These are phyloP conservation scores for Cylloceria caligata DNA, from an alignment of 2,888 invertebrate genomes.

Conservation along the genomic window DNA sequence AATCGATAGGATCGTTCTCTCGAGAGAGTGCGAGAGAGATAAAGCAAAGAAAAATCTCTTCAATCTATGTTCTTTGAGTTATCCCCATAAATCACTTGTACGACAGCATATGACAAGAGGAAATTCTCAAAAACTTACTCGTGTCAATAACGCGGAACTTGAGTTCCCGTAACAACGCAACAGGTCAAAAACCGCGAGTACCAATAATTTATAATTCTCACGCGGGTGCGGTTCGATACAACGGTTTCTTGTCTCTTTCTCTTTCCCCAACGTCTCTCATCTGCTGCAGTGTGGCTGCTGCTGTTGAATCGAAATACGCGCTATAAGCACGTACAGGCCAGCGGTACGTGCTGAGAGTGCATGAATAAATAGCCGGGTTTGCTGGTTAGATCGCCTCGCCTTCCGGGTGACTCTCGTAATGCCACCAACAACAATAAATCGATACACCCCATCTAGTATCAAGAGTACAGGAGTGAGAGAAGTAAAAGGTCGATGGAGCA, in stretches of 20 bases:
- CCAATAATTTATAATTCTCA: conserved; percentile 65
- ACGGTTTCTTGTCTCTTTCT: conserved; percentile 39
- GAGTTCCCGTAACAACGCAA: background rate
- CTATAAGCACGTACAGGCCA: conserved; percentile 19
- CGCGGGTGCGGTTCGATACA: conserved; percentile 54
- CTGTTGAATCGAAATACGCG: conserved; percentile 54
- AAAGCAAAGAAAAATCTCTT: background rate
- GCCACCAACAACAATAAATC: conserved; percentile 71
- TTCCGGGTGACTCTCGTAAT: conserved; percentile 73
- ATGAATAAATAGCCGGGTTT: conserved; percentile 66
- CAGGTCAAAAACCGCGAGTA: conserved; percentile 10
- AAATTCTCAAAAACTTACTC: background rate
- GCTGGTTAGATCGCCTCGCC: conserved; percentile 67
- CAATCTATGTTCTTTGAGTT: conserved; percentile 17
- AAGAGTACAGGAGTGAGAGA: conserved; percentile 25
- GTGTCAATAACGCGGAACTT: conserved; percentile 3
- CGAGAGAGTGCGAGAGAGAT: background rate
- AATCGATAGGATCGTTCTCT: background rate
- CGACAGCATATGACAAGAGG: background rate
- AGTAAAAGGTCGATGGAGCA: conserved; percentile 66
- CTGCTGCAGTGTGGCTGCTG: conserved; percentile 14
- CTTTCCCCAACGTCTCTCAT: conserved; percentile 64
- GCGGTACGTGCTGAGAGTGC: conserved; percentile 53
- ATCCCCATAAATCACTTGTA: conserved; percentile 11
- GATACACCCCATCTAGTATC: conserved; percentile 51